Conservation (phyloP, 2,888 invertebrate species). For the Parnassius smintheus region DNA sequence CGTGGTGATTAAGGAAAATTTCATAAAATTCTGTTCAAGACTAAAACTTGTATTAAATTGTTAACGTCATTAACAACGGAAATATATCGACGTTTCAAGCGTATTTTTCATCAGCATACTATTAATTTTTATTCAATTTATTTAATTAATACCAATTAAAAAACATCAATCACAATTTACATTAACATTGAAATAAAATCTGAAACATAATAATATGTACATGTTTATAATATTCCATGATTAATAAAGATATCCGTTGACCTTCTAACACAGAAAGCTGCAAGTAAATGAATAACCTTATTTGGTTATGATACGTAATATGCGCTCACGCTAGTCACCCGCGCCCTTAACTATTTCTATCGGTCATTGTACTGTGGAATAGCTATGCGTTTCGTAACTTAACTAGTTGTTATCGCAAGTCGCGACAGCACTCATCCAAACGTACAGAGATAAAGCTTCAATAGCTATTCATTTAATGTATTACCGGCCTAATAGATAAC, state of each 20-base stretch:
- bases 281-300: slow-evolving; percentile 22
- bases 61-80: neutral
- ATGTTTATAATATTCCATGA: slow-evolving; percentile 46
- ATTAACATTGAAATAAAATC: neutral
- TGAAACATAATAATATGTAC: neutral
- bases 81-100: neutral
- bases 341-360: slow-evolving; percentile 41
- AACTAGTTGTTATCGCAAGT: slow-evolving; percentile 32
- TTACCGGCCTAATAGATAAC: slow-evolving; percentile 41
- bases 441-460: slow-evolving; percentile 47
- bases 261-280: slow-evolving; percentile 45
- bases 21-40: neutral
- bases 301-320: slow-evolving; percentile 11
- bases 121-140: neutral
- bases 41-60: neutral
- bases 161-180: too few species aligned
- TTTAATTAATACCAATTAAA: too few species aligned
- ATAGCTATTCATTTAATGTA: slow-evolving; percentile 47
- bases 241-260: slow-evolving; percentile 51
- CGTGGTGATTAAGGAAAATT: neutral
- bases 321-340: slow-evolving; percentile 30
- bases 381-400: slow-evolving; percentile 43
- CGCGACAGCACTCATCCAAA: slow-evolving; percentile 34
- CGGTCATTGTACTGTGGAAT: slow-evolving; percentile 55
- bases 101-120: neutral